phyloP scores from a whole-genome alignment of 2,113 vertebrate species.

The Anhinga anhinga region DNA sequence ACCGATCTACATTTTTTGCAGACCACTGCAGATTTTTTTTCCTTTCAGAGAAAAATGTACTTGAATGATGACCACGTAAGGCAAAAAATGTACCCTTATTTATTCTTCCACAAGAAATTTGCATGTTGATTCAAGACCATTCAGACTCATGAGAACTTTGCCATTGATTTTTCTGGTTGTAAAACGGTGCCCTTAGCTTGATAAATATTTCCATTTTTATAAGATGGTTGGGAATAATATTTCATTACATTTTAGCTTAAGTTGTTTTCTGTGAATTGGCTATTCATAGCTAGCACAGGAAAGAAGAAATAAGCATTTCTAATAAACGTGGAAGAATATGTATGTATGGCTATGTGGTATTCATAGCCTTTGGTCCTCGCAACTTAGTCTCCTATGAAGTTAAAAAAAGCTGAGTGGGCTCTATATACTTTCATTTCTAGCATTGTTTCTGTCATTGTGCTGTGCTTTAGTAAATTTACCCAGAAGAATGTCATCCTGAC shows the following conservation, averaged over 20 bases:
- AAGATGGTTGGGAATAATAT: neutral
- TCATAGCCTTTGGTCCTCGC: neutral
- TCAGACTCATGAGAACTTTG: neutral
- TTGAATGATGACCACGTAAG: constrained; percentile 3
- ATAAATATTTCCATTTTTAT: neutral
- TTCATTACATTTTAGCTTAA: neutral
- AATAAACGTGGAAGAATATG: neutral
- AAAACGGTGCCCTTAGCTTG: neutral
- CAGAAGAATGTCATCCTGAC: neutral
- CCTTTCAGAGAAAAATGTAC: constrained; percentile 22
- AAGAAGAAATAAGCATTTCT: neutral
- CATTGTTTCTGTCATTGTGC: neutral
- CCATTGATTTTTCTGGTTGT: neutral
- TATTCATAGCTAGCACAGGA: neutral
- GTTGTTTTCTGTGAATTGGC: neutral
- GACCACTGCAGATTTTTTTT: constrained; percentile 1
- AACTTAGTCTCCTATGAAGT: neutral
- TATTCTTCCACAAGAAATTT: neutral
- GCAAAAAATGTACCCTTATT: constrained; percentile 30
- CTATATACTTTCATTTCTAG: neutral
- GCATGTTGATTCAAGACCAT: neutral
- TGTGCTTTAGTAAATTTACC: neutral
- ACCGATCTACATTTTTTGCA: constrained; percentile 26
- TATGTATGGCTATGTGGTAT: neutral
- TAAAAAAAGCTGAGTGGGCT: neutral